Percentiles rank a stretch among this genome's conserved stretches.
Conservation (phyloP, 1,140 invertebrate genomes). For the Trialeurodes vaporariorum region DNA sequence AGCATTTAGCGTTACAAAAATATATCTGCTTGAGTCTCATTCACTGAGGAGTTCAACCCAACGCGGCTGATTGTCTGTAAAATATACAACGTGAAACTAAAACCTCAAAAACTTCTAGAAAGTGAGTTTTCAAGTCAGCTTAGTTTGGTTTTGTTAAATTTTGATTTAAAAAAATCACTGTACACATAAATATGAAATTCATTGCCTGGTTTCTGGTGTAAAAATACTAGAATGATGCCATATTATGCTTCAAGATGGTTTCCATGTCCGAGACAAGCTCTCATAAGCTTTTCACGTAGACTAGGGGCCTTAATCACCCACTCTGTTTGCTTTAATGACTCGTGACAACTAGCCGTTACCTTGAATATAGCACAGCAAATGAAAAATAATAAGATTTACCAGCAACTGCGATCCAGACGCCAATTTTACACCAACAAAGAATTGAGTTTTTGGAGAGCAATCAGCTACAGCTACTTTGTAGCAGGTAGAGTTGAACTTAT, state of each 20-base stretch:
- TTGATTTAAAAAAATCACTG: neutral
- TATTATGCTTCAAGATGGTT: too few relatives aligned
- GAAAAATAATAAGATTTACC: neutral
- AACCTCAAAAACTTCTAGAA: too few relatives aligned
- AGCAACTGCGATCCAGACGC: neutral
- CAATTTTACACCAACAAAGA: slow-evolving; percentile 25
- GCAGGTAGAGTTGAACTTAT: slow-evolving; percentile 18
- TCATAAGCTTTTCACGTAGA: slow-evolving; percentile 1
- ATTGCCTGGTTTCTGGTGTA: too few relatives aligned
- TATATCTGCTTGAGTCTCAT: too few relatives aligned
- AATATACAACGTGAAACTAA: too few relatives aligned
- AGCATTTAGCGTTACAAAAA: too few relatives aligned
- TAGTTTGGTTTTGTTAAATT: too few relatives aligned
- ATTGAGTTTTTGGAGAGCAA: slow-evolving; percentile 23
- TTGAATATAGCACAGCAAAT: neutral
- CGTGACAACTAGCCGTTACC: neutral
- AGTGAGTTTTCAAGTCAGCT: too few relatives aligned
- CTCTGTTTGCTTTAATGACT: neutral
- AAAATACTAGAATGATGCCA: too few relatives aligned
- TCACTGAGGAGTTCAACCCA: too few relatives aligned
- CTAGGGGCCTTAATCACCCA: neutral
- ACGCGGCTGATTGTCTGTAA: too few relatives aligned
- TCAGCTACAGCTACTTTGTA: slow-evolving; percentile 27
- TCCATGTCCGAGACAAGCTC: slow-evolving; percentile 8
- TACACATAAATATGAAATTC: neutral